Base-by-base conservation (phyloP, 1,140 invertebrate species). In the Dreissena rostriformis region DNA sequence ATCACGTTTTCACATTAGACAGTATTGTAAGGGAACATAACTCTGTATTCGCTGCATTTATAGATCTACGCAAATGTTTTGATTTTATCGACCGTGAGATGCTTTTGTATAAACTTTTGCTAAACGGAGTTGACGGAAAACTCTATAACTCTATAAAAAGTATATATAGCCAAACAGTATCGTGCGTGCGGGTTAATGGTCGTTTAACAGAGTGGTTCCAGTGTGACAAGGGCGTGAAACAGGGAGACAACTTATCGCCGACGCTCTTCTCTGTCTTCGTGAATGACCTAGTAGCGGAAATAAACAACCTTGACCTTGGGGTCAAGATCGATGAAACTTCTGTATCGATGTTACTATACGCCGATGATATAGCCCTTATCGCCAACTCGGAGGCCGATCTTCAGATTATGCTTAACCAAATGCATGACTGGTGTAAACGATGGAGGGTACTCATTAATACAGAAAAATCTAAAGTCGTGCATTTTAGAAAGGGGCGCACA, bases 361-460 rank as follows among this genome's bases (percentile, higher is more conserved):
- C 82, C 5, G 83, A 86, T 63, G 87, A 85, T 77, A 86, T 86
- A 55, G 82, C 83, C 6, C 53, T 83, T 1, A 52, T 88, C 17
- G 68, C 85, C 0, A 51, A 72, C 10, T 57, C 49, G 26, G 78
- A 85, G 57, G 57, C 53, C 10, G 57, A 78, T 15, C 29, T 84
- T 39, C 83, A 86, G 28, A 53, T 14, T 14, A 77, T 86, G 78
- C 22, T 88, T 2, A 55, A 83, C 55, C 72, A 68, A 28, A 15
- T 88, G 8, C 63, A 78, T 28, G 24, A 68, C n/a, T 88, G 86
- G 84, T 88, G 87, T 63, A 77, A 74, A 63, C 52, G 53, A 39
- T 88, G 87, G 85, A 22, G 66, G 19, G 61, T 88, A 17, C 11
- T 76, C 5, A 74, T 84, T 4, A 88, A 87, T 57, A 22, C 67